A percentile compares a stretch with the other conserved stretches of the same genome.
phyloP scores from a whole-genome alignment of 53 echinoderm and acorn worm genomes.

The Echinometra lucunter region DNA sequence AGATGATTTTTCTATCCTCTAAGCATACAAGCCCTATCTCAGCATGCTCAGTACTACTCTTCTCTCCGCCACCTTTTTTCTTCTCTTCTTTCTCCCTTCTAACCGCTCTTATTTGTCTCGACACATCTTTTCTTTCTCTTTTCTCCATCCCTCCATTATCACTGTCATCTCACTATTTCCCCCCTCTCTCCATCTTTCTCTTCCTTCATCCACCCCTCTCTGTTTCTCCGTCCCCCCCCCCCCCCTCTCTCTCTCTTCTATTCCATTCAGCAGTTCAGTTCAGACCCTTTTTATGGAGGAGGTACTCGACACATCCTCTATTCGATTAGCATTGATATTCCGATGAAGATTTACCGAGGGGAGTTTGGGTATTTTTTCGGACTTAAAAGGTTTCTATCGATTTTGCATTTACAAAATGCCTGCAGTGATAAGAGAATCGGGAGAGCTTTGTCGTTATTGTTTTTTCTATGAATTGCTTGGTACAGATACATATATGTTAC shows the following conservation, averaged over 20 bases:
- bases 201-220: background rate
- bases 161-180: too few relatives aligned
- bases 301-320: slow-evolving; percentile 23
- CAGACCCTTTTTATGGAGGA: background rate
- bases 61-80: too few relatives aligned
- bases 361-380: slow-evolving; percentile 53
- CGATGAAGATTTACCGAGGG: slow-evolving; percentile 35
- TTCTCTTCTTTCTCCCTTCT: too few relatives aligned
- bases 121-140: background rate
- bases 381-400: slow-evolving; percentile 59
- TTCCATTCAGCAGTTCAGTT: background rate
- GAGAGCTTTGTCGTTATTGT: slow-evolving; percentile 13
- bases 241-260: background rate
- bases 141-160: background rate
- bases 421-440: slow-evolving; percentile 33
- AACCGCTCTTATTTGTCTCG: too few relatives aligned
- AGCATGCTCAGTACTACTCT: too few relatives aligned
- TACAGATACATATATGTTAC: background rate
- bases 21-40: too few relatives aligned
- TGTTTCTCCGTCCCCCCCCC: background rate
- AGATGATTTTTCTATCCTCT: too few relatives aligned
- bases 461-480: background rate
- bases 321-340: slow-evolving; percentile 63
- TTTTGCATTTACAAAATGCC: slow-evolving; percentile 45
- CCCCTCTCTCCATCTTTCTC: background rate